Conservation (phyloP, 1,140 invertebrate genomes). For the Steinernema feltiae region DNA sequence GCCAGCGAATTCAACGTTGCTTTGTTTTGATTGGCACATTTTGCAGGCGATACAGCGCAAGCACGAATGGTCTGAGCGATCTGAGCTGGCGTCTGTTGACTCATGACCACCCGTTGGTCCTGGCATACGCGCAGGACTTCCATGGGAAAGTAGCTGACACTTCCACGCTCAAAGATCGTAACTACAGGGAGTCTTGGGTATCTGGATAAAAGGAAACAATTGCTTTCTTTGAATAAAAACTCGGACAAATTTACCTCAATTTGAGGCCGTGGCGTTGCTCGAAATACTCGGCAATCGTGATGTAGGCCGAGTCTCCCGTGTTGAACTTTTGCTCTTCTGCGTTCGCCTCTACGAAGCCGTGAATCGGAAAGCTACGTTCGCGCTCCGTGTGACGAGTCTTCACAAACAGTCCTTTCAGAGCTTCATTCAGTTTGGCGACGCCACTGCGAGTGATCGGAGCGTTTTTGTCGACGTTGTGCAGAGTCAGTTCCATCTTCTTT, state of each 20-base stretch:
- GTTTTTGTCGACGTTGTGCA: neutral
- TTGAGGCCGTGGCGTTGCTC: neutral
- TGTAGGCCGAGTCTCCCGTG: neutral
- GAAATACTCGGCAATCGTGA: neutral
- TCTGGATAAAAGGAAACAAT: neutral
- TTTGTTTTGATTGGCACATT: neutral
- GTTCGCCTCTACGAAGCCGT: neutral
- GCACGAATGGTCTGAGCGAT: neutral
- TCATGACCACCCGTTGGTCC: neutral
- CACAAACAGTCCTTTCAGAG: neutral
- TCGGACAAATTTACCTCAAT: neutral
- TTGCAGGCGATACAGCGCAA: neutral
- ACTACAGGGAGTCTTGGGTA: neutral
- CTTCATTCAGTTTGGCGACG: neutral
- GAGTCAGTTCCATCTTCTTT: neutral
- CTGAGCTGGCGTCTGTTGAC: neutral
- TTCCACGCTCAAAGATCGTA: neutral
- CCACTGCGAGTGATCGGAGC: neutral
- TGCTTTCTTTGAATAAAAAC: too few relatives aligned
- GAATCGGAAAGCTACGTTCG: neutral
- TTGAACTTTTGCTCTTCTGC: neutral
- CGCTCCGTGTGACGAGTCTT: neutral
- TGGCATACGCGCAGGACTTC: neutral
- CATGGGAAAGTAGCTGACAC: neutral
- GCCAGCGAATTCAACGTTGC: neutral